Base-by-base conservation (phyloP, 2,797 vertebrate genomes). In the Enteromius trimaculatus region DNA sequence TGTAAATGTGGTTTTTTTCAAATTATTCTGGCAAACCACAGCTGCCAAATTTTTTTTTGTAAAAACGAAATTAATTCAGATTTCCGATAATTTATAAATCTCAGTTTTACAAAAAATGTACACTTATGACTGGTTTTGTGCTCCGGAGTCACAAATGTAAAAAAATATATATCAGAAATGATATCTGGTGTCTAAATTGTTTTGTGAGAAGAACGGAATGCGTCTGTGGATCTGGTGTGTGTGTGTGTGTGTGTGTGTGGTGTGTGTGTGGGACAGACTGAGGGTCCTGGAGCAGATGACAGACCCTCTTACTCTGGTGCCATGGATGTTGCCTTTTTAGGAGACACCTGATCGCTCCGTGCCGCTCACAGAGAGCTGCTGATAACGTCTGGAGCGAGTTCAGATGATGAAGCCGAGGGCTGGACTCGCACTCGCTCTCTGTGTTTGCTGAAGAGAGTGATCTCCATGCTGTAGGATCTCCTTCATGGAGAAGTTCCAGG, bases 401-500 rank as follows among this genome's bases (percentile, higher is more conserved):
- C 75, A 80, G 65, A 37, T 37, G 37, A 37, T 37, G 37, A 37
- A 37, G 37, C 37, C 37, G 10, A 13, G 55, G 55, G n/a, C 58
- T 26, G 58, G 58, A 13, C 58, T 64, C n/a, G 34, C 42, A 17
- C 49, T 14, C 21, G 0, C 62, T 26, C 62, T 5, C 62, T 17
- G 55, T 2, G 55, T 58, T 23, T 26, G 8, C 21, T n/a, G 21
- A n/a, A 14, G 23, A 13, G 34, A 39, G 7, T 71, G 66, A 23
- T 2, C 6, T 72, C 39, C 14, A 82, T 58, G 42, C 69, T 79
- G 69, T 7, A 16, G 19, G 17, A 16, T 55, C 65, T n/a, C 21
- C 64, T 49, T 80, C 42, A 97, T 98, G 98, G 98, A 99, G 91
- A 97, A 95, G 89, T 99, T 98, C 87, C 96, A 96, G 92, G 96